Evolutionary conservation across 2,888 invertebrate genomes (phyloP), one percentile per base, ranked within the genome.

Genomic region (Aspidiotus rigidus): DNA sequence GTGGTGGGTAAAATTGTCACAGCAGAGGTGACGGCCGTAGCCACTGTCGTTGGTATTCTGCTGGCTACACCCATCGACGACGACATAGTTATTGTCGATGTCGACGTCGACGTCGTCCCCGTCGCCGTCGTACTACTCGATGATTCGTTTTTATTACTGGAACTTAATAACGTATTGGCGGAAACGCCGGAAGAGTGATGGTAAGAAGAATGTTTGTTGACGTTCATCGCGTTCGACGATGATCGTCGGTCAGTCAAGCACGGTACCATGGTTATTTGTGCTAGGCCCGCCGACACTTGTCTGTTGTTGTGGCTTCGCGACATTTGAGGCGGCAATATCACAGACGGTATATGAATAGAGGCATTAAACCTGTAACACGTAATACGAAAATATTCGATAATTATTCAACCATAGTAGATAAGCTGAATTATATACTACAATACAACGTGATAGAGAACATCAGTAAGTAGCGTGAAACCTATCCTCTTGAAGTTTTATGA

Each of bases 201-300:
- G 10, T n/a, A 10, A n/a, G 15, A 15, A 17, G 11, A 16, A n/a
- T 57, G 57, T 10, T 16, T 13, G 15, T 57, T 13, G 42, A 15
- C 42, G 63, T 16, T n/a, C 17, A 16, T 10, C n/a, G 11, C 10
- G 10, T 17, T 7, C 42, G 41, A 13, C 15, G 62, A 44, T 8
- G 53, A 54, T 63, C 39, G 28, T 7, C 41, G 64, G 40, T 64
- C 41, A 10, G 64, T 71, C 69, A 74, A 63, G 69, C 74, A 74
- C 17, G 74, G 74, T 44, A 74, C 74, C 74, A 74, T 74, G 69
- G 74, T 73, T 60, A 74, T 73, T 62, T 67, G 67, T 9, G 72
- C 70, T 39, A 73, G 69, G 17, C 72, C 64, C n/a, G 55, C 55
- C 39, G 64, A 64, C 15, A 56, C 55, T 54, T 64, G 17, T 54